Evolutionary conservation across 2,888 invertebrate genomes (phyloP), one percentile per base, ranked within the genome.

Genomic region (Beris chalybata): DNA sequence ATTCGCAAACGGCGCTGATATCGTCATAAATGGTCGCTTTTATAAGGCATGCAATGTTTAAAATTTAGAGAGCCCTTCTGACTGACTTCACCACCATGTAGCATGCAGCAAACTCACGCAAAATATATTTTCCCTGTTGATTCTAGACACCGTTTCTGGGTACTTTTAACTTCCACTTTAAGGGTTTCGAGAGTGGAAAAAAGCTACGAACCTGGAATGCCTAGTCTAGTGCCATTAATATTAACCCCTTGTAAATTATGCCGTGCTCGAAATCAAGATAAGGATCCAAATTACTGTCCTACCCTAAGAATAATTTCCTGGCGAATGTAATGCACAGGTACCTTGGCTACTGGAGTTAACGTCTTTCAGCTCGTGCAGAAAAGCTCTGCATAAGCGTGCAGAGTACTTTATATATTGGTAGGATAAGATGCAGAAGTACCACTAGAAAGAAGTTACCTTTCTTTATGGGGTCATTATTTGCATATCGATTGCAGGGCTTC

Each of bases 381-480:
- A 53, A n/a, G 12, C 12, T 29, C 9, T 22, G 22, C n/a, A 30
- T 30, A 54, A 31, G 31, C 3, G 38, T 38, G 9, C 9, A 9
- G 2, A 5, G 38, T 9, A 7, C 38, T 38, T 38, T 38, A 7
- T 38, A 54, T 12, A n/a, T 54, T 54, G 30, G 11, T 12, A 38
- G 30, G 54, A 54, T 31, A 31, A 54, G 30, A 54, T 54, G 9
- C 4, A 4, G 15, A 13, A 30, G 31, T 13, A 13, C 43, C 55
- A 38, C 38, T 15, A 44, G 53, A 67, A 67, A 57, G 32, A 50
- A 59, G 12, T 48, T 48, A 48, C 38, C 38, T 38, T 38, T 31
- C 56, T 61, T 55, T 65, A 65, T 44, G 65, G 61, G 67, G 67
- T 67, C 67, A 67, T 67, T 67, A 67, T 67, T 67, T 67, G 65